These are phyloP conservation scores for Pomatostomus ruficeps DNA, from an alignment of 2,113 vertebrate genomes.

Conservation along the genomic window DNA sequence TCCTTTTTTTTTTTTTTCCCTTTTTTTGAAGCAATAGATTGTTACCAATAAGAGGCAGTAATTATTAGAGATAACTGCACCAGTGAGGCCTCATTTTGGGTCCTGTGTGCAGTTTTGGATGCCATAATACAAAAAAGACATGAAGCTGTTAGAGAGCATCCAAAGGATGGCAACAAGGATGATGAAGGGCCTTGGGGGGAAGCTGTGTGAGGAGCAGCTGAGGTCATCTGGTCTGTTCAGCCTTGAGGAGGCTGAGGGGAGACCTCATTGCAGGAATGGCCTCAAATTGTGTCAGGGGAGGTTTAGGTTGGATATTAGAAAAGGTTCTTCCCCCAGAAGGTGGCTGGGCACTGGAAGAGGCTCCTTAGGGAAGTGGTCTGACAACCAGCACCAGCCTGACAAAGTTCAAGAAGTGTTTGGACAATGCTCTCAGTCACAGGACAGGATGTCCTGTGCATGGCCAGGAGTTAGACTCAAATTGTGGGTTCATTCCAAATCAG, in stretches of 20 bases:
- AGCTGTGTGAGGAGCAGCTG: fast-evolving
- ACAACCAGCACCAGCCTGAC: neutral
- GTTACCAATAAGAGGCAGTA: neutral
- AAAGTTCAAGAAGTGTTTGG: neutral
- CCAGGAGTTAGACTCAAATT: neutral
- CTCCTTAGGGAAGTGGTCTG: neutral
- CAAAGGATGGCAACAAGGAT: neutral
- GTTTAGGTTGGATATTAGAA: neutral
- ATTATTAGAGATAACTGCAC: neutral
- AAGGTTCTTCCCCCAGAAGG: neutral
- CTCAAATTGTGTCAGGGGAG: neutral
- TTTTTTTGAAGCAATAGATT: neutral
- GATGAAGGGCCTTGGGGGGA: neutral
- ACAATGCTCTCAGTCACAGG: neutral
- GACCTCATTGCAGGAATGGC: neutral
- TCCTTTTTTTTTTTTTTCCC: neutral
- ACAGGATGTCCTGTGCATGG: neutral
- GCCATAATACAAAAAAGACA: neutral
- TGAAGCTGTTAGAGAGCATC: neutral
- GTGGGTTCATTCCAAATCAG: neutral
- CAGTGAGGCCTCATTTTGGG: neutral
- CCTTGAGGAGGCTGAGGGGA: neutral
- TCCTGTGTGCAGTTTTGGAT: neutral
- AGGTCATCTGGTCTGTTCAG: neutral
- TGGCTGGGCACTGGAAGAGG: neutral